Base-by-base conservation (phyloP, 2,113 vertebrate species). In the Isichthys henryi region DNA sequence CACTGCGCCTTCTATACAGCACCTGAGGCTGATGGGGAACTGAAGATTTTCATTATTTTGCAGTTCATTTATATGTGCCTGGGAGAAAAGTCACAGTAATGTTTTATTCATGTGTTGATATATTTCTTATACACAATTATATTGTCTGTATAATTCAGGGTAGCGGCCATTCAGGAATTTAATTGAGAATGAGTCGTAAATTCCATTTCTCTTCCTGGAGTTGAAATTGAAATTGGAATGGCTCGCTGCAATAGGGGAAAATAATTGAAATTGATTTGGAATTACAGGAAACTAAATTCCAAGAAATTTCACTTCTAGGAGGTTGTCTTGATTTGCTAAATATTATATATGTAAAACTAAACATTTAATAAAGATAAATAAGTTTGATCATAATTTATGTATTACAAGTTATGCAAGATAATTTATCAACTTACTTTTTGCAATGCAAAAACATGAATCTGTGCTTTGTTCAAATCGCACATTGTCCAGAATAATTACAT, bases 1-100 rank as follows among this genome's bases (percentile, higher is more conserved):
- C 91, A 98, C 88, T 1, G 96, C 97, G 0, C 91, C 91, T 2
- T 98, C 96, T 91, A 99, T n/a, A n/a, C n/a, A n/a, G n/a, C 96
- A 94, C 98, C 93, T 89, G 98, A 99, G 62, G 74, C 98, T 99
- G 87, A 88, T 91, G 94, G 35, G 8, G 88, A 17, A 90, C 4
- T 10, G 86, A 5, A 70, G 2, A 70, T 31, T 31, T 70, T 11
- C 10, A 27, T 31, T 70, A 13, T 31, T 31, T 31, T 13, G 2
- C 27, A 13, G 8, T 70, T 70, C 62, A 27, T 27, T 27, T 70
- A 70, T 70, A 70, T 23, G 21, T 58, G 53, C 19, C 53, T 58
- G 53, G 53, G 53, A 58, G 53, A 58, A 58, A 23, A 58, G 53
- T 58, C 19, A 58, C 53, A 23, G 19, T 58, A 23, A 58, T 58